Base-by-base conservation (phyloP, 2,113 vertebrate species). In the Microcebus ravelobensis region DNA sequence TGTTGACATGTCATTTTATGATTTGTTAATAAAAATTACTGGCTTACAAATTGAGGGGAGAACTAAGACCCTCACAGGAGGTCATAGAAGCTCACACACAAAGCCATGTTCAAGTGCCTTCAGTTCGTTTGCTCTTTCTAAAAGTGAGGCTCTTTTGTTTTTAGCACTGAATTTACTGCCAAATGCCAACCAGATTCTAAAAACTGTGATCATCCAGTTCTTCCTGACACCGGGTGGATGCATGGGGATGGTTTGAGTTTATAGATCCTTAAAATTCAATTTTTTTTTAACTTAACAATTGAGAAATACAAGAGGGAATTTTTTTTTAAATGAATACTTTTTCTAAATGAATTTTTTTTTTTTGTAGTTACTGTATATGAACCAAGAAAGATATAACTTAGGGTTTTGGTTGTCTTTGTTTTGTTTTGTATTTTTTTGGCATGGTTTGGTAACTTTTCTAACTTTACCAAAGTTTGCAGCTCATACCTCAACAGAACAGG, bases 381-480 rank as follows among this genome's bases (percentile, higher is more conserved):
- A 90, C 39, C n/a, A 3, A 10, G 90, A 71, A 89, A 95, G 52
- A 50, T 96, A 91, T 92, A 97, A 90, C 59, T 90, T 94, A 80
- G 61, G 84, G 85, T 85, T 77, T 87, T 45, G 68, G 59, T 86
- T 59, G 9, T 11, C 9, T 45, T 45, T 42, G 42, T 45, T 45
- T 81, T 36, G 1, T 73, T 89, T 93, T 94, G 23, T 92, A 50
- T 61, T 94, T 70, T 94, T 95, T 31, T 45, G 50, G 63, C 90
- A 63, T 87, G 82, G 50, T 68, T 96, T 92, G 77, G 95, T 90
- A 92, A 86, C 90, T 94, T 96, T 95, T 83, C 94, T 96, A 27
- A 31, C 96, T 98, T 88, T 8, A 94, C 97, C 98, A 98, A 98
- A 98, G 98, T 98, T 98, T 98, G 97, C 98, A 98, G 98, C 97